Evolutionary conservation across 1,140 invertebrate genomes (phyloP).

Genomic region (Scaptomyza pallida): DNA sequence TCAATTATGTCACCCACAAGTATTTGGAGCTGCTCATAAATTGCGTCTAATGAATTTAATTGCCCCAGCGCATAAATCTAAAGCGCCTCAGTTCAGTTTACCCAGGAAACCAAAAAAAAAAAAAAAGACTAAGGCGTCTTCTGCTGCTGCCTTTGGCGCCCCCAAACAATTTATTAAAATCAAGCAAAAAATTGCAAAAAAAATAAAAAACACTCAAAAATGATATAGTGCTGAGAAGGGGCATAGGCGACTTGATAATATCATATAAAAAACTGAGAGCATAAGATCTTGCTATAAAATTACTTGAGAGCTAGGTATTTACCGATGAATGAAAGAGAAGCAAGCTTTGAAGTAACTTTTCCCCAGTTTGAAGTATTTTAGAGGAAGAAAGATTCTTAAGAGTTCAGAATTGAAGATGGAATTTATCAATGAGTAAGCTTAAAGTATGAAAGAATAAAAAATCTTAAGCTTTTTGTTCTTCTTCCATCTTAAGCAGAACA

Average conservation of each 20-base stretch:
- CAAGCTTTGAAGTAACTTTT: too few species aligned
- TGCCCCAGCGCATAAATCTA: slow-evolving; percentile 75
- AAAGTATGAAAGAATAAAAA: too few species aligned
- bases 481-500: too few species aligned
- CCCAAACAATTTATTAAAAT: slow-evolving; percentile 73
- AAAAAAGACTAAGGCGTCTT: too few species aligned
- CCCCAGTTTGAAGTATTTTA: too few species aligned
- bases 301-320: too few species aligned
- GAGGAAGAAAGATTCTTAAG: too few species aligned
- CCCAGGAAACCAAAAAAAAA: slow-evolving; percentile 60
- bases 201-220: slow-evolving; percentile 9
- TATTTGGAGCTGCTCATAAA: slow-evolving; percentile 63
- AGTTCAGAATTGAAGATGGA: too few species aligned
- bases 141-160: slow-evolving; percentile 69
- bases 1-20: slow-evolving; percentile 76
- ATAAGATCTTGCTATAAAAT: too few species aligned
- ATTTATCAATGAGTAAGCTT: too few species aligned
- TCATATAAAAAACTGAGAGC: background rate
- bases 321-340: too few species aligned
- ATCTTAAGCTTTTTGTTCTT: too few species aligned
- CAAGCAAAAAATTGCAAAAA: slow-evolving; percentile 48
- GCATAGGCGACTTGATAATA: slow-evolving; percentile 2
- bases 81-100: slow-evolving; percentile 78
- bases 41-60: slow-evolving; percentile 79
- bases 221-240: background rate